These are phyloP conservation scores for Pristis pectinata DNA, from an alignment of 2,797 vertebrate genomes.

Conservation along the genomic window DNA sequence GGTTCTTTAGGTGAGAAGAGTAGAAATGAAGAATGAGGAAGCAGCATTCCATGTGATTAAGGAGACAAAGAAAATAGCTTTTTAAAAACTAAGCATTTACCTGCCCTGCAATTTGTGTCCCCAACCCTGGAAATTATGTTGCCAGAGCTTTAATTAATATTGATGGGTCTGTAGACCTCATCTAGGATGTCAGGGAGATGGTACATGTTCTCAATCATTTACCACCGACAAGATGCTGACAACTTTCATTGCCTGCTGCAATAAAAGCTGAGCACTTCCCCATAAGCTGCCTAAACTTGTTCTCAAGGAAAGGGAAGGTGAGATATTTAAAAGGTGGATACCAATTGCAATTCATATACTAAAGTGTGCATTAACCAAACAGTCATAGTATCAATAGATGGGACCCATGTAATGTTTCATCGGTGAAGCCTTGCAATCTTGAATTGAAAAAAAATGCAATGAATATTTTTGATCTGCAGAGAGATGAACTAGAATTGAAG, in stretches of 20 bases:
- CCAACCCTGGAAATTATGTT: too few relatives aligned
- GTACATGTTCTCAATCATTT: not conserved
- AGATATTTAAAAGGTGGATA: not conserved
- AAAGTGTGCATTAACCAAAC: not conserved
- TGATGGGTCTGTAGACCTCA: too few relatives aligned
- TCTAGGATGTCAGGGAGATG: not conserved
- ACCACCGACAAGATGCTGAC: not conserved
- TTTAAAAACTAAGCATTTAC: too few relatives aligned
- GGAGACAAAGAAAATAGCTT: too few relatives aligned
- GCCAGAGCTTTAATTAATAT: too few relatives aligned
- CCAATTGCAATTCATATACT: not conserved
- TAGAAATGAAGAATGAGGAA: too few relatives aligned
- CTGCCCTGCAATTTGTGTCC: too few relatives aligned
- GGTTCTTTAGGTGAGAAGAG: too few relatives aligned
- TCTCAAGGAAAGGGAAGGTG: not conserved
- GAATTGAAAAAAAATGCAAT: not conserved
- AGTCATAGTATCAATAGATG: not conserved
- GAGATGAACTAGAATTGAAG: too few relatives aligned
- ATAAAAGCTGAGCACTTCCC: not conserved
- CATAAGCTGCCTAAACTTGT: not conserved
- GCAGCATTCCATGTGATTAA: too few relatives aligned
- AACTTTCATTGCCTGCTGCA: not conserved
- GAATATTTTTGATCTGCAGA: not conserved
- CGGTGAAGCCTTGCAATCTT: not conserved
- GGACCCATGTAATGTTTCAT: not conserved